phyloP scores from a whole-genome alignment of 2,797 vertebrate genomes.

The Orestias chungarensis region DNA sequence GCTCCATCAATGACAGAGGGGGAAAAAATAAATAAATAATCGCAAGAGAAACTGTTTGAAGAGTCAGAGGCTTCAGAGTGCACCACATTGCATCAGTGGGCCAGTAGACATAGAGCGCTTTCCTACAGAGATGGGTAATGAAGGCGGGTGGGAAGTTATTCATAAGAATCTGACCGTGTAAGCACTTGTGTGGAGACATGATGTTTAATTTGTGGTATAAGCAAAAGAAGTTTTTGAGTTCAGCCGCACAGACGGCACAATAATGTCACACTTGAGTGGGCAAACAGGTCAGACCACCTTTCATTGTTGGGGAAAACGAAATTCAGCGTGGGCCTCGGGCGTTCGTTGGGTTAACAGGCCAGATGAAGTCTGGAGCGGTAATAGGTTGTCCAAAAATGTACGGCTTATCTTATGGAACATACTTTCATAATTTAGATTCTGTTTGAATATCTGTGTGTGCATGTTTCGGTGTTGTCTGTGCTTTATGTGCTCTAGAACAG shows the following conservation, averaged over 20 bases:
- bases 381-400: slow-evolving; percentile 75
- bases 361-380: slow-evolving; percentile 72
- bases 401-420: slow-evolving; percentile 76
- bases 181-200: slow-evolving; percentile 82
- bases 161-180: slow-evolving; percentile 82
- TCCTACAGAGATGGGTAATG: slow-evolving; percentile 72
- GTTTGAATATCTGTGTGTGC: slow-evolving; percentile 64
- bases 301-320: slow-evolving; percentile 69
- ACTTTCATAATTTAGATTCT: slow-evolving; percentile 74
- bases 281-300: slow-evolving; percentile 78
- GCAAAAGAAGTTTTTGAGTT: slow-evolving; percentile 79
- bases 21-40: slow-evolving; percentile 69
- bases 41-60: slow-evolving; percentile 67
- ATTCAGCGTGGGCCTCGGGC: slow-evolving; percentile 46
- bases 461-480: slow-evolving; percentile 47
- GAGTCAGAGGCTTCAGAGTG: slow-evolving; percentile 66
- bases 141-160: slow-evolving; percentile 76
- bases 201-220: slow-evolving; percentile 82
- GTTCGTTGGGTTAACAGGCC: slow-evolving; percentile 65
- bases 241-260: slow-evolving; percentile 75
- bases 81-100: slow-evolving; percentile 77
- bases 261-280: slow-evolving; percentile 82
- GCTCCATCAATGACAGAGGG: slow-evolving; percentile 66
- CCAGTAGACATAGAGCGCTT: slow-evolving; percentile 67
- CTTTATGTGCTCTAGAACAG: slow-evolving; percentile 29